A percentile compares a stretch with the other conserved stretches of the same genome.
These are phyloP conservation scores for Apus apus DNA, from an alignment of 2,113 vertebrate species.

Conservation along the genomic window DNA sequence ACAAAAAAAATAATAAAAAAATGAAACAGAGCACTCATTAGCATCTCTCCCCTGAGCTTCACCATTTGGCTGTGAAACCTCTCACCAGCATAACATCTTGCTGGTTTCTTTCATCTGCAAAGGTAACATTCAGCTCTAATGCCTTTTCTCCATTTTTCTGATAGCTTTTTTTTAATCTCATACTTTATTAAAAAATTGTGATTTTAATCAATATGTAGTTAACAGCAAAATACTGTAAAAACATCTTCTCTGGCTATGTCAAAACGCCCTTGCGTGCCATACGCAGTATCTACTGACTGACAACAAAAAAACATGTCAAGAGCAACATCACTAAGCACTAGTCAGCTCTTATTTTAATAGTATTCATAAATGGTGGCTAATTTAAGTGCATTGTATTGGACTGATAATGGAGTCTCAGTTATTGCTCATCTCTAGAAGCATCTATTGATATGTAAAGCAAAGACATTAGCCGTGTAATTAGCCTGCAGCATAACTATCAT, in stretches of 20 bases:
- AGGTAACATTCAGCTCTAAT: background rate
- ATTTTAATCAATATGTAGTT: background rate
- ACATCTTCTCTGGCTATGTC: background rate
- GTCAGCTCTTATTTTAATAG: constrained; percentile 63
- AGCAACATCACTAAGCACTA: constrained; percentile 40
- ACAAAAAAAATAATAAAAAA: too few species aligned
- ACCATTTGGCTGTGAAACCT: background rate
- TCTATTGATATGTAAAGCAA: constrained; percentile 77
- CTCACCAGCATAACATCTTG: fast-evolving
- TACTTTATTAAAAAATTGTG: background rate
- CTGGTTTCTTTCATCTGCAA: background rate
- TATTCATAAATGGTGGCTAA: constrained; percentile 67
- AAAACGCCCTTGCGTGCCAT: constrained; percentile 14
- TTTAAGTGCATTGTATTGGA: constrained; percentile 72
- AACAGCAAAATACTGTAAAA: constrained; percentile 48
- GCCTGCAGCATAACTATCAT: constrained; percentile 66
- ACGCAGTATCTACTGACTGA: background rate
- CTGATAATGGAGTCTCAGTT: constrained; percentile 62
- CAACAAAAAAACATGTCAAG: constrained; percentile 56
- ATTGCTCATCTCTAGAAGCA: constrained; percentile 72
- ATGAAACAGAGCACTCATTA: background rate
- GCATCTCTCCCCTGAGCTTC: background rate
- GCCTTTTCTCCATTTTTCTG: background rate
- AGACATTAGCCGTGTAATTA: constrained; percentile 75
- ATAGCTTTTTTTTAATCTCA: background rate